These are phyloP conservation scores for Bombus pascuorum DNA, from an alignment of 1,140 invertebrate species.

Conservation along the genomic window DNA sequence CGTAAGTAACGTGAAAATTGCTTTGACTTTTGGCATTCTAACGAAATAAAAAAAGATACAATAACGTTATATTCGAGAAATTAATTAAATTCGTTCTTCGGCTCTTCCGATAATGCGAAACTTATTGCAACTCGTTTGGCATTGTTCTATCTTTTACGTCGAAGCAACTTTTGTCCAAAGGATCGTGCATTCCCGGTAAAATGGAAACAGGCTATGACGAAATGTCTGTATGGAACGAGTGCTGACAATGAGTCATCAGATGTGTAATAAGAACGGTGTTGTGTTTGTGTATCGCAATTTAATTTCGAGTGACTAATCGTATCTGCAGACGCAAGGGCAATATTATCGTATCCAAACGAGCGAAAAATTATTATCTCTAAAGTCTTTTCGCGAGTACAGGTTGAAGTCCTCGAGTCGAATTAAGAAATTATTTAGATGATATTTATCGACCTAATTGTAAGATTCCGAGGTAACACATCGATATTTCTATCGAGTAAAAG, in stretches of 20 bases:
- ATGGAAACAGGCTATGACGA: background rate
- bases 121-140: too few species aligned
- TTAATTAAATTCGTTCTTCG: too few species aligned
- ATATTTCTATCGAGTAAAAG: background rate
- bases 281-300: background rate
- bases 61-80: background rate
- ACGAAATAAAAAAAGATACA: background rate
- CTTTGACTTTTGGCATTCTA: background rate
- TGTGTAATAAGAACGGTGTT: background rate
- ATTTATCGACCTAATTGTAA: background rate
- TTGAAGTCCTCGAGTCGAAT: background rate
- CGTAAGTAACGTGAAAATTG: too few species aligned
- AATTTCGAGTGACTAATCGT: background rate
- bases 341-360: background rate
- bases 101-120: too few species aligned
- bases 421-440: background rate
- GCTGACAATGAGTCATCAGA: conserved; percentile 1
- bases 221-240: background rate
- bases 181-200: background rate
- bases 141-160: too few species aligned
- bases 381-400: too few species aligned
- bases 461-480: rapidly evolving
- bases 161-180: background rate
- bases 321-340: background rate
- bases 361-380: background rate